Evolutionary conservation across 2,113 vertebrate species (phyloP), one percentile per base, ranked within the genome.

Genomic region (Leptobrachium ailaonicum): DNA sequence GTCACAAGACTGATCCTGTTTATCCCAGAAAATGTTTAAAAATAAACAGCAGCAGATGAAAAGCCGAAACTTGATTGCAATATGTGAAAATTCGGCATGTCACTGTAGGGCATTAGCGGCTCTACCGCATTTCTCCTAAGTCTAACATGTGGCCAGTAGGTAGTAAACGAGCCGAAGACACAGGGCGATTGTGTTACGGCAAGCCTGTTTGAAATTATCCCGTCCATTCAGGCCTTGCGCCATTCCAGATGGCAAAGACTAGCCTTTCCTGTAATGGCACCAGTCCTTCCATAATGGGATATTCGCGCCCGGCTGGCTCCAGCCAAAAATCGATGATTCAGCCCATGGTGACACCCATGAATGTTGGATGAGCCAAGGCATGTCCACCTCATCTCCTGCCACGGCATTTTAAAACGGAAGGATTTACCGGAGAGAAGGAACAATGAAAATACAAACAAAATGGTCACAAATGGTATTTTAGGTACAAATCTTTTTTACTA

Each of bases 1-100:
- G 89, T 83, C 86, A 91, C 92, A 88, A 84, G 85, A 85, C 87
- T 76, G 81, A 87, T 87, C 82, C 86, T 87, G 88, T 89, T 92
- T 90, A 66, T 82, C 73, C 82, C 85, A n/a, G 77, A 47, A 86
- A 84, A n/a, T n/a, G 88, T 86, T 88, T 83, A 85, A 85, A 90
- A 88, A 91, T 89, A 88, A 92, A 88, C 58, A 77, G 50, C 42
- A 2, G 54, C 68, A 71, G 76, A 78, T 71, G 67, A 63, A 71
- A 78, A 44, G 20, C 1, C 10, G 4, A 13, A 12, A 7, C 6
- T 32, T 2, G 67, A 71, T 63, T 45, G 67, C 6, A 41, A 32
- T 5, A 11, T 50, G 2, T 2, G 56, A 62, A 42, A 62, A 74
- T 62, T 74, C 11, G 8, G 13, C 41, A 40, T 8, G 56, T 44